Evolutionary conservation across 2,888 invertebrate species (phyloP), one percentile per base, ranked within the genome.

Genomic region (Cylindroiulus punctatus): DNA sequence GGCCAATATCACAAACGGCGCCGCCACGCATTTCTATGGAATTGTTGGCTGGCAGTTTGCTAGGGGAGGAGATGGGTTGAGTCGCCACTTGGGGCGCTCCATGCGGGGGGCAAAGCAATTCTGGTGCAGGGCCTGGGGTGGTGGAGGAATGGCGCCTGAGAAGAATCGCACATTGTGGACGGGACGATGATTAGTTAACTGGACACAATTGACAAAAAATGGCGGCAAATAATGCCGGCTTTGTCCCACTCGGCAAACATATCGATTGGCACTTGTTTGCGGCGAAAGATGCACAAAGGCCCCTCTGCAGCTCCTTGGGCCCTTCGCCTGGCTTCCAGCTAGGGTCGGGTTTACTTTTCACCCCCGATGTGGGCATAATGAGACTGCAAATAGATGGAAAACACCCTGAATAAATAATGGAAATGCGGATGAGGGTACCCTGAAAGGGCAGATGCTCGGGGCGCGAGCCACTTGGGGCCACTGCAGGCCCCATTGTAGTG

Each of bases 191-290:
- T 76, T 76, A 76, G 76, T 76, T 76, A 76, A 76, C 76, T 76
- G 76, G 76, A 76, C 76, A 76, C 76, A 76, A 76, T 76, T 76
- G 76, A 76, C 76, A 76, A 76, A 76, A 76, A 76, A 76, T 76
- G 76, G 76, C 14, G 14, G 76, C 22, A 65, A 65, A 65, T 65
- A 65, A 65, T 65, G 22, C 57, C 22, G 22, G 30, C 26, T 76
- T 76, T 76, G 76, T 76, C 76, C 30, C 10, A 26, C 30, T 76
- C 30, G 76, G 76, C 76, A 76, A 76, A 76, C 76, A 76, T 76
- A 76, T 76, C 76, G 76, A 76, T 76, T 76, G 76, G 76, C 76
- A 76, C 76, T 76, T 76, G 76, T 76, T 76, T 76, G 76, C 76
- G 76, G 30, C 26, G 14, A 65, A 76, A 30, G 76, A 76, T 30